Base-by-base conservation (phyloP, 2,888 invertebrate genomes). In the Elgonia sp. region DNA sequence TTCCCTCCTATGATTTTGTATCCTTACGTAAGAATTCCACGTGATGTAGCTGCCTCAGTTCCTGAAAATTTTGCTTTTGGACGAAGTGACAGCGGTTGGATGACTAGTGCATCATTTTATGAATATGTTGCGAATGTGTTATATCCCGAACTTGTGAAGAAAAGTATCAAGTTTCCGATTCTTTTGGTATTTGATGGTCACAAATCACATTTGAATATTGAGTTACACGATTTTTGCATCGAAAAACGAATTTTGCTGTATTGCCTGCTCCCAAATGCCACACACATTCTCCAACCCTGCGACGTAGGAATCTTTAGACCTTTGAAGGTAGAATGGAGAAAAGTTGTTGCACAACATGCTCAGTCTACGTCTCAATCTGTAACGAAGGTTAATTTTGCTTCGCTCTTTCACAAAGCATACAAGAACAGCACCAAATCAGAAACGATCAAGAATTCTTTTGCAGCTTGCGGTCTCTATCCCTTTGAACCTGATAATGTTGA, bases 111-210 rank as follows among this genome's bases (percentile, higher is more conserved):
- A 60, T 92, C 93, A 0, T 94, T 93, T 88, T 94, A 89, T 89
- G 93, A 94, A 87, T 94, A 92, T 82, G 89, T 93, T 5, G 86
- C 92, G 1, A 94, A 94, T 75, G 86, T 93, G 50, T 93, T 94
- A 12, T 88, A 89, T 75, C 86, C 86, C 16, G 92, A 93, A 92
- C 75, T 91, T 37, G 14, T 89, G 20, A 53, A 92, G 37, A 84
- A 91, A n/a, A 89, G 90, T 20, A 89, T 92, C 10, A 37, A 89
- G 55, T 88, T 89, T 9, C 91, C 92, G 9, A 87, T 92, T 10
- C 67, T 92, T 53, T 70, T 92, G 42, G 87, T 92, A 18, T 89
- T 92, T 8, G 92, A 93, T 88, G 92, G 92, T 18, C 92, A 92
- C 80, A 89, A 87, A 70, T 92, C 92, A 0, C 93, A 93, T 72